Evolutionary conservation across 2,113 vertebrate genomes (phyloP).

Genomic region (Sapajus apella): DNA sequence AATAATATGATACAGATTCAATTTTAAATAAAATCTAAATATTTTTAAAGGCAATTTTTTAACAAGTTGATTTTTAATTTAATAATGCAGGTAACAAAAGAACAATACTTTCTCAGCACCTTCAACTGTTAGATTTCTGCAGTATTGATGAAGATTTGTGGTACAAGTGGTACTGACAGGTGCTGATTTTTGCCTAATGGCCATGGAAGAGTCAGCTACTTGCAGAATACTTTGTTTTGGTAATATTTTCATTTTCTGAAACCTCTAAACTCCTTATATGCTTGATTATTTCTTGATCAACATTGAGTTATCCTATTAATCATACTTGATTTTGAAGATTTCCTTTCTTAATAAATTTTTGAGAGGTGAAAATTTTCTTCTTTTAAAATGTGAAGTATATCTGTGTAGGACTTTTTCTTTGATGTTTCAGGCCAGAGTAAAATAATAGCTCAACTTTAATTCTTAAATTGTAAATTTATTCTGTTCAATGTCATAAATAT

Average conservation of each 20-base stretch:
- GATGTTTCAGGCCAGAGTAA: not conserved
- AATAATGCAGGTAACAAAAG: not conserved
- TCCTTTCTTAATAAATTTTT: constrained; percentile 37
- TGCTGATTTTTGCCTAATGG: not conserved
- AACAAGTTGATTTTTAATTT: constrained; percentile 6
- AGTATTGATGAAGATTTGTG: not conserved
- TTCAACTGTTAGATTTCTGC: not conserved
- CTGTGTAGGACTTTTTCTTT: not conserved
- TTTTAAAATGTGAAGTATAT: constrained; percentile 15
- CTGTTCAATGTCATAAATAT: not conserved
- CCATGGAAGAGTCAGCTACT: not conserved
- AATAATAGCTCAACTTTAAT: not conserved
- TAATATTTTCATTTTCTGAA: not conserved
- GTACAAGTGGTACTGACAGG: not conserved
- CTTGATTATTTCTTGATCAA: not conserved
- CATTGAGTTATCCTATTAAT: not conserved
- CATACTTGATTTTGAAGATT: not conserved
- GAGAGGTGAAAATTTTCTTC: not conserved
- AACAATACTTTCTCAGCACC: not conserved
- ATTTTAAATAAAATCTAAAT: not conserved
- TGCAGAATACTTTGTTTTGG: not conserved
- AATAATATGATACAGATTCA: not conserved
- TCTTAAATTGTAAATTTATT: not conserved
- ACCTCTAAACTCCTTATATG: not conserved
- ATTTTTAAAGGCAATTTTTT: not conserved